Evolutionary conservation across 1,140 invertebrate species (phyloP), one percentile per base, ranked within the genome.

Genomic region (Ceratina japonica): DNA sequence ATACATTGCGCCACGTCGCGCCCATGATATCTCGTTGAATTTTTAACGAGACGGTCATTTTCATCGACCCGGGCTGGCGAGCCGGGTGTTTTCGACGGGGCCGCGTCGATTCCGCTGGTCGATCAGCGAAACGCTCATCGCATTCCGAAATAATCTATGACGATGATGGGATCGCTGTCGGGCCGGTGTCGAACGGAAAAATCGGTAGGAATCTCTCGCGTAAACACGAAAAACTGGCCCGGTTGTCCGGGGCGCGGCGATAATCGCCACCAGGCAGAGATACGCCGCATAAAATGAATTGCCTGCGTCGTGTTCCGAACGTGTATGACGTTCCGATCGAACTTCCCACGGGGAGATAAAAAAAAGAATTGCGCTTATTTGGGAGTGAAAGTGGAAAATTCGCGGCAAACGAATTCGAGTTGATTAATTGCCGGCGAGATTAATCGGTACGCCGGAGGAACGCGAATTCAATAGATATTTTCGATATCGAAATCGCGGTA

Each of bases 1-100:
- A 79, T 64, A 66, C 63, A 62, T 59, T 24, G 63, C 51, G 22
- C 27, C 27, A 59, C 27, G 71, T n/a, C 71, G 62, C 24, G 71
- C 24, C 71, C 66, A 15, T 44, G 58, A n/a, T 80, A 75, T 80
- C 37, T 44, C 72, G 78, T 75, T 80, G 78, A 75, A 80, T 80
- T 80, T 80, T 80, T 80, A 74, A 80, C 72, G 27, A 54, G 72
- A 61, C 76, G 65, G 72, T 75, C 72, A 68, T 80, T 80, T 62
- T 49, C 64, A 80, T 75, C 72, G 78, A 80, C 66, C 72, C 59
- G 37, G 37, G 15, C 16, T 31, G 24, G 15, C 24, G 69, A 27
- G 22, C 24, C 44, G 24, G 51, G 27, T 49, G 49, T 44, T 44
- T 44, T 44, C 62, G 22, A 51, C 37, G 16, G 16, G 2, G 31